These are phyloP conservation scores for Aurelia sp. DNA, from an alignment of 30 jellyfish, hydroid and myxozoan genomes.

Conservation along the genomic window DNA sequence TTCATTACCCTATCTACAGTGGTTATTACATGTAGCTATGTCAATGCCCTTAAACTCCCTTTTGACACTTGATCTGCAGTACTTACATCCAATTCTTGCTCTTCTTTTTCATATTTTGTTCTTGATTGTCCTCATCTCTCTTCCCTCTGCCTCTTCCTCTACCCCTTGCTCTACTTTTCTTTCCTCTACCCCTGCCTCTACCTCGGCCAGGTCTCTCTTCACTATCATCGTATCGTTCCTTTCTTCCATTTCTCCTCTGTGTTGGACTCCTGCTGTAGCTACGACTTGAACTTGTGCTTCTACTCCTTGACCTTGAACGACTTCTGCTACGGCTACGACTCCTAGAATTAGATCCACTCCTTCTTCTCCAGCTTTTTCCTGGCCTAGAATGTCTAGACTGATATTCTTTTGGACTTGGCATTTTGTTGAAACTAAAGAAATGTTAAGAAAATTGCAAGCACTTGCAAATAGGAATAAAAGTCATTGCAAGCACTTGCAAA, in stretches of 20 bases:
- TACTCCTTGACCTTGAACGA: constrained; percentile 22
- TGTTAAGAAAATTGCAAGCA: too few species aligned
- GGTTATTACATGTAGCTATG: too few species aligned
- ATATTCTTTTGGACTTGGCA: not conserved
- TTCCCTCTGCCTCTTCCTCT: constrained; percentile 53
- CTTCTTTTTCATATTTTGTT: constrained; percentile 32
- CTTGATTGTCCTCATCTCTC: constrained; percentile 11
- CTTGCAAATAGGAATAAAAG: too few species aligned
- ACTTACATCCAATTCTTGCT: constrained; percentile 42
- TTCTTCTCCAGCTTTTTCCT: constrained; percentile 12
- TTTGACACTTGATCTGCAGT: not conserved
- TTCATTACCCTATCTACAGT: too few species aligned
- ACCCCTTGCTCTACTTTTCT: constrained; percentile 47
- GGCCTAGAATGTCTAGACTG: not conserved
- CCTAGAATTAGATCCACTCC: constrained; percentile 7
- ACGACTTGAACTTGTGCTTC: constrained; percentile 45
- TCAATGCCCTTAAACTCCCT: too few species aligned
- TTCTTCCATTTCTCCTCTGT: constrained; percentile 3
- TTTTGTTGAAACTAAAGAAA: not conserved
- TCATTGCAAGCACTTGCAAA: too few species aligned
- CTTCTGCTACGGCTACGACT: constrained; percentile 27
- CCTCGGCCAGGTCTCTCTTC: not conserved
- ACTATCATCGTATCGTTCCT: constrained; percentile 10
- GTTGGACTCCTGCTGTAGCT: constrained; percentile 49
- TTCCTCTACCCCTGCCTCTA: constrained; percentile 44